Base-by-base conservation (phyloP, 1,140 invertebrate species). In the Drosophila elegans region DNA sequence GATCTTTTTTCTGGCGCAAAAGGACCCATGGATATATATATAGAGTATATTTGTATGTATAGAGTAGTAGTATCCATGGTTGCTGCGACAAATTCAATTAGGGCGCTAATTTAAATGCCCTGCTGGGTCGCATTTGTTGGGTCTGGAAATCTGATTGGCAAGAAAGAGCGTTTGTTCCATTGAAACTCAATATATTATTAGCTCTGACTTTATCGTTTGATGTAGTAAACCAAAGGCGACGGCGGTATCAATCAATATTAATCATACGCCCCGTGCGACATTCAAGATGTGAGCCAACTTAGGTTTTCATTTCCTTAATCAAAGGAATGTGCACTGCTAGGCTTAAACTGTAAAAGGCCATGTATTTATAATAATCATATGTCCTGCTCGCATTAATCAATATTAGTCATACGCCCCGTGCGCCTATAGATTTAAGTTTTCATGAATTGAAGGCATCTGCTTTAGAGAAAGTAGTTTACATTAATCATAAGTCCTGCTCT, bases 31-130 rank as follows among this genome's bases (percentile, higher is more conserved):
- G 13, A 39, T 41, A 21, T 54, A 11, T 39, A 32, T 32, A 21
- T n/a, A n/a, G n/a, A n/a, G 16, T 45, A 13, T 16, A 13, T 32
- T 7, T 32, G 25, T n/a, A 21, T n/a, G 0, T 21, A 11, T 11
- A 10, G 25, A 16, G 25, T 4, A 59, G 54, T 41, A 42, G 68
- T 71, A 71, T 57, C 68, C 68, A 56, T 69, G 67, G 67, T 34
- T 69, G 36, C 63, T 71, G 68, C 36, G 64, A 57, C 64, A 71
- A 71, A 71, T 71, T 71, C 68, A 71, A 71, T 71, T 71, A 71
- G 52, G 34, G 29, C 44, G 51, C 68, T 71, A 71, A 71, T 71
- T 71, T 71, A 71, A 71, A 71, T 71, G 52, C 55, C 68, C 68
- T 51, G 64, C 52, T 71, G 68, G 68, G 36, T 41, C 34, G 32